Evolutionary conservation across 2,113 vertebrate species (phyloP).

Genomic region (Noctilio leporinus): DNA sequence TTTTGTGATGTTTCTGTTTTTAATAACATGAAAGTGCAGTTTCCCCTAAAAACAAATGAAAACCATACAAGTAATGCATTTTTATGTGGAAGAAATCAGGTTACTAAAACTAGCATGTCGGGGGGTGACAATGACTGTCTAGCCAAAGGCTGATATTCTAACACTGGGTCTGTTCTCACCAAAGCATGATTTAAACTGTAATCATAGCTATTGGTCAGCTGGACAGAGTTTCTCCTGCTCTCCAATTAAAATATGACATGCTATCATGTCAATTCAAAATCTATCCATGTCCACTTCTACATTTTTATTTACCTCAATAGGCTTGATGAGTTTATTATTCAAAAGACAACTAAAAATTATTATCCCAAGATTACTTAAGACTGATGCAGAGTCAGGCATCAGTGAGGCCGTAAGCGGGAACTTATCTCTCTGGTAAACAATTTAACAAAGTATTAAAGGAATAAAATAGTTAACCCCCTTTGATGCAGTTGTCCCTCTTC

Average conservation of each 20-base stretch:
- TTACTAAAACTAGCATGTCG: not conserved
- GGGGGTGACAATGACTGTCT: not conserved
- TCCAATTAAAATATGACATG: not conserved
- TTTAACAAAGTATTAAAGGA: not conserved
- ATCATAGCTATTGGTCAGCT: not conserved
- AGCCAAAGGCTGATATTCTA: not conserved
- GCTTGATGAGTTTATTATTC: not conserved
- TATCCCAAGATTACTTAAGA: not conserved
- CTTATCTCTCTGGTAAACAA: not conserved
- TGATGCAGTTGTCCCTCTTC: not conserved
- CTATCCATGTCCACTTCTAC: not conserved
- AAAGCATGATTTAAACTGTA: not conserved
- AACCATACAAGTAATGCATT: not conserved
- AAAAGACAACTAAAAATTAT: not conserved
- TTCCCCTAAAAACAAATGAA: not conserved
- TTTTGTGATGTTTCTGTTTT: not conserved
- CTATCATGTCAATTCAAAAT: not conserved
- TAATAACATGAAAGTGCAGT: not conserved
- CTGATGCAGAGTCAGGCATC: not conserved
- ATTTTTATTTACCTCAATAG: constrained; percentile 1
- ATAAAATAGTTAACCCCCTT: not conserved
- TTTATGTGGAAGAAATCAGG: not conserved
- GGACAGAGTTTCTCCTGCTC: not conserved
- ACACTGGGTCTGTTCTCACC: not conserved
- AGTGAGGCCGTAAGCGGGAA: not conserved